A percentile compares a stretch with the other conserved stretches of the same genome.
Conservation (phyloP, 2,797 vertebrate species). For the Cuculus canorus region DNA sequence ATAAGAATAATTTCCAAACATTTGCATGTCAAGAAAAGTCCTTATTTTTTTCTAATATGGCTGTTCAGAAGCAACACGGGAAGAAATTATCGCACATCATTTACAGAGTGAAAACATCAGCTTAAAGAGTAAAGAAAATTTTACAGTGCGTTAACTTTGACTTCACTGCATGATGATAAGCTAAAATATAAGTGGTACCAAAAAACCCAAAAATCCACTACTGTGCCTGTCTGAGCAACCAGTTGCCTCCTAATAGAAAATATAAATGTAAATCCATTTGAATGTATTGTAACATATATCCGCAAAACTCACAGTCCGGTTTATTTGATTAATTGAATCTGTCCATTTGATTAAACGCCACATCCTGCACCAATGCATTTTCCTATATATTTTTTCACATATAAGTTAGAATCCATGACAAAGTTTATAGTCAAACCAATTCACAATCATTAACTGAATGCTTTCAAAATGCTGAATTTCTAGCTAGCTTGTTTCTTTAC, state of each 20-base stretch:
- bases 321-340: not conserved
- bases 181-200: not conserved
- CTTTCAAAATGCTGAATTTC: not conserved
- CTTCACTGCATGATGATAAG: not conserved
- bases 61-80: not conserved
- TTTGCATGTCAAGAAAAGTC: not conserved
- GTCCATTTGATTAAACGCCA: conserved; percentile 1
- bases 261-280: not conserved
- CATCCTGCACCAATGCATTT: not conserved
- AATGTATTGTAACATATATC: not conserved
- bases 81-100: not conserved
- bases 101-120: not conserved
- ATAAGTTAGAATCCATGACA: not conserved
- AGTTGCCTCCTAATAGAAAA: not conserved
- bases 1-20: not conserved
- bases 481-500: not conserved
- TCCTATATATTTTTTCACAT: not conserved
- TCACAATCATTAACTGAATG: not conserved
- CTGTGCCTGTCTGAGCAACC: not conserved
- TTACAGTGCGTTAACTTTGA: not conserved
- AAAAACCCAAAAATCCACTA: not conserved
- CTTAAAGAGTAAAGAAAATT: not conserved
- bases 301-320: not conserved
- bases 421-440: not conserved
- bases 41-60: not conserved